Evolutionary conservation across 1,140 invertebrate genomes (phyloP).

Genomic region (Drosophila virilis): DNA sequence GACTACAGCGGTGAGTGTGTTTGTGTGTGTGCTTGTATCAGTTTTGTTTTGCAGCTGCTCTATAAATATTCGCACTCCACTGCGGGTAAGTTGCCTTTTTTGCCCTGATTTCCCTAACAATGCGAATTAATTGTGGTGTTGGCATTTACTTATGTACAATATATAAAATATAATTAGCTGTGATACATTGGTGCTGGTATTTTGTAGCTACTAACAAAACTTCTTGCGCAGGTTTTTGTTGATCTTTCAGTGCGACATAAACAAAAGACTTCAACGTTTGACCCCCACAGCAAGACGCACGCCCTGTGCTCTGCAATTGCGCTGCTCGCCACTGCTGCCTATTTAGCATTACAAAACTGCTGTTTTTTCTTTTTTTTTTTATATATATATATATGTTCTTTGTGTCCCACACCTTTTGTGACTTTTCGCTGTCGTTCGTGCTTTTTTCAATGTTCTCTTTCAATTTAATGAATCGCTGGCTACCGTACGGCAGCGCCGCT

Average conservation of each 20-base stretch:
- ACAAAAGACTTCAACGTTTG: constrained; percentile 76
- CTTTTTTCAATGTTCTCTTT: constrained; percentile 77
- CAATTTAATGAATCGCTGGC: constrained; percentile 61
- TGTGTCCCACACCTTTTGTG: constrained; percentile 63
- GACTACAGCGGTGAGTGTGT: constrained; percentile 6
- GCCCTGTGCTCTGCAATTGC: constrained; percentile 22
- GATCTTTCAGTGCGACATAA: constrained; percentile 17
- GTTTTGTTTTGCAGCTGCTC: constrained; percentile 31
- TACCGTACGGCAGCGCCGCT: constrained; percentile 30
- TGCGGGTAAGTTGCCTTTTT: constrained; percentile 40
- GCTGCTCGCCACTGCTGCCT: constrained; percentile 32
- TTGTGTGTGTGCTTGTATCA: constrained; percentile 8
- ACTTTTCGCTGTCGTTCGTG: constrained; percentile 76
- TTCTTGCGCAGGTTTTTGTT: constrained; percentile 13
- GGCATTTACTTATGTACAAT: constrained; percentile 27
- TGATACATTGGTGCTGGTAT: constrained; percentile 41
- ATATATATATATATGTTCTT: constrained; percentile 39
- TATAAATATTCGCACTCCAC: constrained; percentile 27
- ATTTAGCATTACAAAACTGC: constrained; percentile 80
- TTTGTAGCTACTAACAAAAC: constrained; percentile 28
- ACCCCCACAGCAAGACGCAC: constrained; percentile 15
- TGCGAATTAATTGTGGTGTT: constrained; percentile 41
- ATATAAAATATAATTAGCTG: constrained; percentile 3
- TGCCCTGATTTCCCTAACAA: constrained; percentile 26
- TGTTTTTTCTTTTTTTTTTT: constrained; percentile 27